Conservation (phyloP, 2,888 invertebrate genomes). For the Agriotes lineatus region DNA sequence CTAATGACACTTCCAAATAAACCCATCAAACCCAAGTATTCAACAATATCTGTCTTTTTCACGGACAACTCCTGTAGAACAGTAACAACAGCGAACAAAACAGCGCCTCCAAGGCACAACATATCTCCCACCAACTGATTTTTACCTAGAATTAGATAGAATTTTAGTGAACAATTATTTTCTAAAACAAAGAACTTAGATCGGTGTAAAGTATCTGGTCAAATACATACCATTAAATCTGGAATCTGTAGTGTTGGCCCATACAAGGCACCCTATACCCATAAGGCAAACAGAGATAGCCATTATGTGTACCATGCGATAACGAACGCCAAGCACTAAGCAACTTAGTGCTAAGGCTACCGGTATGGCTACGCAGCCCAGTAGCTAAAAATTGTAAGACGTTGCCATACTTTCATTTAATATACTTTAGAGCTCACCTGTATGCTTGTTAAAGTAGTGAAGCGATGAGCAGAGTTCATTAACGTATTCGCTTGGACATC, state of each 20-base stretch:
- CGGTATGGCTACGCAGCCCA: slow-evolving; percentile 89
- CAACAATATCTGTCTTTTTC: slow-evolving; percentile 80
- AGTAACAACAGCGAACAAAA: slow-evolving; percentile 83
- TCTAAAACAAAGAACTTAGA: neutral
- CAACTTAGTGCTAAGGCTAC: slow-evolving; percentile 84
- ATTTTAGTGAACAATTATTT: neutral
- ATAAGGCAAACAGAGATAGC: slow-evolving; percentile 85
- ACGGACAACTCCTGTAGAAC: slow-evolving; percentile 86
- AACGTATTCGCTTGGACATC: slow-evolving; percentile 91
- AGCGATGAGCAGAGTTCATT: slow-evolving; percentile 84
- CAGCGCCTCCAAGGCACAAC: slow-evolving; percentile 82
- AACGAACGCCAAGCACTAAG: slow-evolving; percentile 80
- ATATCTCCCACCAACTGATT: slow-evolving; percentile 87
- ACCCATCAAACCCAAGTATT: slow-evolving; percentile 86
- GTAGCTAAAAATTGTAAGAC: slow-evolving; percentile 73
- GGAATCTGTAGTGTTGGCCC: slow-evolving; percentile 83
- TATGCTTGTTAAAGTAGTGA: slow-evolving; percentile 78
- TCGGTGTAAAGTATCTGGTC: too few relatives aligned
- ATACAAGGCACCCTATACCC: slow-evolving; percentile 86
- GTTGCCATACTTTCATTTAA: slow-evolving; percentile 9
- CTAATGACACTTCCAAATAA: slow-evolving; percentile 83
- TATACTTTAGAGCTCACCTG: slow-evolving; percentile 68
- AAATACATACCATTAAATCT: slow-evolving; percentile 75
- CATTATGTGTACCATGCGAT: slow-evolving; percentile 80
- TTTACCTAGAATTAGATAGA: slow-evolving; percentile 70